Base-by-base conservation (phyloP, 2,888 invertebrate genomes). In the Eugnorisma glareosa region DNA sequence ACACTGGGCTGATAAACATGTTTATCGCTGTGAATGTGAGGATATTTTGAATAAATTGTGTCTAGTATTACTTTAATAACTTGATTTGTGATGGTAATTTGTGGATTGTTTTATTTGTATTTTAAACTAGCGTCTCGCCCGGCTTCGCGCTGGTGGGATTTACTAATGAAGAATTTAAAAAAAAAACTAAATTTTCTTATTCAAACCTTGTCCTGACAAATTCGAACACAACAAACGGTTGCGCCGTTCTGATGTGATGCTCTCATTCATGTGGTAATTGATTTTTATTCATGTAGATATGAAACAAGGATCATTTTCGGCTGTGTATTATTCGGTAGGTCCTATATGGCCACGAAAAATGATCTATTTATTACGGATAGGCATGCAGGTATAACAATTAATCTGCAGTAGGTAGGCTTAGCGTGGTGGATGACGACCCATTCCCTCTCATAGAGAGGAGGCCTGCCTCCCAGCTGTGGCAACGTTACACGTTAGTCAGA, bases 1-100 rank as follows among this genome's bases (percentile, higher is more conserved):
- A 72, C 75, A 78, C 73, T 79, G 40, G 51, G 43, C 71, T 83
- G 83, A 84, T 86, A 89, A 82, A 88, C 43, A 67, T 37, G 64
- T 84, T 81, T 73, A 24, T 40, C 11, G 68, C 43, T n/a, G 24
- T 76, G n/a, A 40, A 74, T 57, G 61, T 64, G 2, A 40, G 59
- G 45, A 67, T 63, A 59, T 45, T 72, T 48, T 61, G 45, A 59
- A 73, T 66, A 76, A 73, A 67, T 61, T 54, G 43, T 63, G 10
- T 13, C 10, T 54, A 43, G 3, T 21, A 35, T 70, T 83, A 57
- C 51, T 54, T 67, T 51, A 59, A 37, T 63, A 64, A 61, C 45
- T 79, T 59, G 24, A 45, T 83, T 71, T 64, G 28, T 63, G 24
- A 54, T 61, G 54, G 11, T 66, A 21, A 24, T n/a, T 24, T 5